Evolutionary conservation across 1,140 invertebrate genomes (phyloP), one percentile per base, ranked within the genome.

Genomic region (Hypothenemus hampei): DNA sequence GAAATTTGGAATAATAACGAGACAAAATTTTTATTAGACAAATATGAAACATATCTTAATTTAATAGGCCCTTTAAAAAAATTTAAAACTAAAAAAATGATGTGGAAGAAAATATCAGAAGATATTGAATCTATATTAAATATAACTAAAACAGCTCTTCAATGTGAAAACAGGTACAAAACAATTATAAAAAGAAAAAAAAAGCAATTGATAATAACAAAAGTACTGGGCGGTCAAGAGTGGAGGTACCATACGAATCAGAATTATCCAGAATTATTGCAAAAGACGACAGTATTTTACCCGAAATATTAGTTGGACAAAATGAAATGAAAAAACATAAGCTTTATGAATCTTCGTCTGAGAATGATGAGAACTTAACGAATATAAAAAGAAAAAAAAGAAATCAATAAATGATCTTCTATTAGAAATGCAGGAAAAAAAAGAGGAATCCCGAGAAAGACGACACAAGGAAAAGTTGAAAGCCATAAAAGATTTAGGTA

Each of bases 41-140:
- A n/a, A n/a, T n/a, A n/a, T n/a, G n/a, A n/a, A n/a, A n/a, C n/a
- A n/a, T n/a, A n/a, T n/a, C n/a, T n/a, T n/a, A n/a, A n/a, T n/a
- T n/a, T n/a, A n/a, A 29, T 57, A 23, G 55, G 55, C 6, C 47
- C 47, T n/a, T 19, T 45, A n/a, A 57, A 51, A 24, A 8, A 33
- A 44, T 57, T 50, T 51, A 50, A 51, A 39, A 44, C 33, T 10
- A 57, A 57, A 49, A 57, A 51, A 21, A 3, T 6, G 4, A 51
- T 51, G 40, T 57, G 55, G 24, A 18, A 19, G 15, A 7, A 51
- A 49, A 57, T 57, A 23, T n/a, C 40, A 13, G 3, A 19, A 22
- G 16, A 43, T 22, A 21, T 41, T 10, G 22, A 41, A 16, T 20
- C 40, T 23, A 33, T 15, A 2, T 37, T 13, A 3, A 37, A 16